phyloP scores from a whole-genome alignment of 1,140 invertebrate species.

The Zophobas atratus region DNA sequence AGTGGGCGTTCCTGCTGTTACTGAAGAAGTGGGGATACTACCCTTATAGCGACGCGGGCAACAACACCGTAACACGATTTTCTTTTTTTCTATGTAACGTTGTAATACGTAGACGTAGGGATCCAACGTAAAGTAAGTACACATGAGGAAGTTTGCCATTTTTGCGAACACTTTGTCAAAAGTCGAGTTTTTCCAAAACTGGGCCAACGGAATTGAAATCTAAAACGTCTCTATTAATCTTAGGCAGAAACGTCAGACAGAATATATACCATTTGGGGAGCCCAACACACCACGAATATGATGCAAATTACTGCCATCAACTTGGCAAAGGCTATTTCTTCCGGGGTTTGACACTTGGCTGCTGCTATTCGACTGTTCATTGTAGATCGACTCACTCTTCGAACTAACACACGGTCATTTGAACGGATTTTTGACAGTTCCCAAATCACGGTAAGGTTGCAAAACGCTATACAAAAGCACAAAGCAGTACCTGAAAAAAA shows the following conservation, averaged over 20 bases:
- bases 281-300: constrained; percentile 87
- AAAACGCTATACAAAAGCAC: constrained; percentile 83
- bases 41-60: constrained; percentile 53
- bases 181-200: constrained; percentile 65
- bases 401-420: constrained; percentile 68
- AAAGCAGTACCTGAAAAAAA: constrained; percentile 77
- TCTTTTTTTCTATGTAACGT: constrained; percentile 66
- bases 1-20: constrained; percentile 56
- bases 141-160: constrained; percentile 82
- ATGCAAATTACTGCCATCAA: constrained; percentile 88
- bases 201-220: constrained; percentile 81
- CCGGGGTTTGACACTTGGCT: constrained; percentile 74
- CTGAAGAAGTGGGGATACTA: constrained; percentile 56
- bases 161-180: constrained; percentile 70
- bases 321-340: constrained; percentile 87
- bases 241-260: background rate
- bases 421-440: constrained; percentile 79
- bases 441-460: constrained; percentile 85
- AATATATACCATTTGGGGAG: constrained; percentile 84
- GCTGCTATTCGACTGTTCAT: constrained; percentile 68
- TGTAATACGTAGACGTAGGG: constrained; percentile 87
- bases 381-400: constrained; percentile 71
- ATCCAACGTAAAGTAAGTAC: constrained; percentile 87
- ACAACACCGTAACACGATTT: constrained; percentile 54
- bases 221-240: constrained; percentile 64